These are phyloP conservation scores for Alligator mississippiensis DNA, from an alignment of 2,113 vertebrate species.

Conservation along the genomic window DNA sequence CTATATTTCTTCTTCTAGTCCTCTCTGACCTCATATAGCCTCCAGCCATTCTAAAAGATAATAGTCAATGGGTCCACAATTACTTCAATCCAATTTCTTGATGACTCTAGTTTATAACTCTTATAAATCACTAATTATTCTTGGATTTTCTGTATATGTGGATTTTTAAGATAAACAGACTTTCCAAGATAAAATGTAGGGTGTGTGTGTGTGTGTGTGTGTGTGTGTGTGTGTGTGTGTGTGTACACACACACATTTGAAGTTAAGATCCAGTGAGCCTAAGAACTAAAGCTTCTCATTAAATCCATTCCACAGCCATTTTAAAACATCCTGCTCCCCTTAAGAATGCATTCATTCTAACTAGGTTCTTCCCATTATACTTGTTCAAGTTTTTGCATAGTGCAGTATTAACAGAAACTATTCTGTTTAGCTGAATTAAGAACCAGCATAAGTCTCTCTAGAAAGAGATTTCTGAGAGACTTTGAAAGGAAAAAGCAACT, in stretches of 20 bases:
- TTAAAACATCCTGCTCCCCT: constrained; percentile 46
- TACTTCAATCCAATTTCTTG: no score
- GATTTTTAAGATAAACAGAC: no score
- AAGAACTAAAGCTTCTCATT: neutral
- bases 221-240: no score
- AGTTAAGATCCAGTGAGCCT: neutral
- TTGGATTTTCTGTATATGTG: no score
- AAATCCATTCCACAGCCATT: constrained; percentile 46
- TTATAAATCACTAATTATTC: no score
- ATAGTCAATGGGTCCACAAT: no score
- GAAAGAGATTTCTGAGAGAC: constrained; percentile 45
- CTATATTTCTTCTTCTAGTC: no score
- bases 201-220: neutral
- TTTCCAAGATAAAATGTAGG: neutral
- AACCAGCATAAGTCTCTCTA: constrained; percentile 39
- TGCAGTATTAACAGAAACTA: constrained; percentile 38
- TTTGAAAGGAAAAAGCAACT: constrained; percentile 61
- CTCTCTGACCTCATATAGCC: no score
- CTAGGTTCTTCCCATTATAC: constrained; percentile 29
- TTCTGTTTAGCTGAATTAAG: constrained; percentile 60
- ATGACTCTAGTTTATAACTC: no score
- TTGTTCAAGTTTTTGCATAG: constrained; percentile 50
- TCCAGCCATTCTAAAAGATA: no score
- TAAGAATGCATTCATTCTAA: constrained; percentile 23
- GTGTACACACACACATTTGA: no score